A percentile compares a stretch with the other conserved stretches of the same genome.
Evolutionary conservation across 2,113 vertebrate species (phyloP).

Genomic region (Geococcyx californianus): DNA sequence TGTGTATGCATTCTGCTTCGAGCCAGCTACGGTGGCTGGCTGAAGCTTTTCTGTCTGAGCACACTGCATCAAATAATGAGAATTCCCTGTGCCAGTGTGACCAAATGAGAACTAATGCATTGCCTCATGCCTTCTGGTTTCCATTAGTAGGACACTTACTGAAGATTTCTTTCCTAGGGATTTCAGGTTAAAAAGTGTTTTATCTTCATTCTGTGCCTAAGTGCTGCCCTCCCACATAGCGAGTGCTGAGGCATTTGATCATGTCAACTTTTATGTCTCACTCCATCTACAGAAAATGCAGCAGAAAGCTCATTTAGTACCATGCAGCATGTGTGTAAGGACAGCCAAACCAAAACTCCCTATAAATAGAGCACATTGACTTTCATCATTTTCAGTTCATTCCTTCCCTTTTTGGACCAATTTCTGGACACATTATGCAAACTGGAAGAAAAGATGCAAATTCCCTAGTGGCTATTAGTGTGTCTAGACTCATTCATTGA

Average conservation of each 20-base stretch:
- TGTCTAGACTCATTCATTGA: conserved; percentile 64
- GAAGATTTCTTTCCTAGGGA: background rate
- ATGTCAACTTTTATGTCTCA: background rate
- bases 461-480: conserved; percentile 23
- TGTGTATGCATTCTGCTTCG: background rate
- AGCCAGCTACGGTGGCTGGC: background rate
- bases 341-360: background rate
- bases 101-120: background rate
- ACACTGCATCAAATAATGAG: background rate
- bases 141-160: background rate
- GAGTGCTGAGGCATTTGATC: background rate
- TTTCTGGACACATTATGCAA: conserved; percentile 4
- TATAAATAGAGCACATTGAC: background rate
- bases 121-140: background rate
- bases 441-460: conserved; percentile 10
- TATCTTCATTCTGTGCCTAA: background rate
- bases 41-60: background rate
- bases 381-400: background rate
- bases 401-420: conserved; percentile 22
- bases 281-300: background rate
- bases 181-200: background rate
- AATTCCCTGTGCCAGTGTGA: background rate
- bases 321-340: background rate
- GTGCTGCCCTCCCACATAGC: background rate
- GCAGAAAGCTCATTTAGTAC: background rate